Base-by-base conservation (phyloP, 2,888 invertebrate species). In the Trichopria drosophilae region DNA sequence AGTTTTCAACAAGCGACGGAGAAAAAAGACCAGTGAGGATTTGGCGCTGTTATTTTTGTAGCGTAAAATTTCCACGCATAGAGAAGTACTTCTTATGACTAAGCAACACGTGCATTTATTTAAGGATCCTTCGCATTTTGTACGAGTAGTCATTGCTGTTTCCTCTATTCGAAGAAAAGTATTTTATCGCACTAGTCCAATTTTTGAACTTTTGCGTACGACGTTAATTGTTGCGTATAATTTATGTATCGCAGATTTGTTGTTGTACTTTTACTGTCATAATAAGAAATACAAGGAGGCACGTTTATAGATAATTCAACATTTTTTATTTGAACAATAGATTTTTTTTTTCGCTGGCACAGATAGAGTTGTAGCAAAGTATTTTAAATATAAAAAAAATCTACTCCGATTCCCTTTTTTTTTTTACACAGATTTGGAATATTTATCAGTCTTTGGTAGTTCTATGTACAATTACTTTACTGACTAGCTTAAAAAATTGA, bases 1-100 rank as follows among this genome's bases (percentile, higher is more conserved):
- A 86, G 84, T 65, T 90, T 90, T 78, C 84, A 87, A 67, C 85
- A 88, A 67, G 85, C 87, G 60, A 83, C 83, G 63, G 83, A 83
- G 61, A 88, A 88, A 77, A 88, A 88, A 77, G 81, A 85, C 67
- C 84, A 88, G 76, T 88, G 81, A 83, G 64, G 51, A 43, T 32
- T 10, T 39, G 12, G 44, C 53, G 49, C 52, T 43, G 26, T 26
- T 26, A 43, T 56, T 55, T 55, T 49, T 49, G 34, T 51, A 52
- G 52, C 32, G 45, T 42, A 52, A 34, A 46, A 49, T 52, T 52
- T 55, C 45, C 35, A 49, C 46, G 45, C 45, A 48, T 52, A 39
- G 34, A 51, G n/a, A 46, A 48, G 24, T 51, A 41, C 37, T 46
- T 49, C n/a, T n/a, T n/a, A n/a, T n/a, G n/a, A n/a, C 47, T 44